Evolutionary conservation across 2,888 invertebrate species (phyloP).

Genomic region (Perizoma flavofasciatum): DNA sequence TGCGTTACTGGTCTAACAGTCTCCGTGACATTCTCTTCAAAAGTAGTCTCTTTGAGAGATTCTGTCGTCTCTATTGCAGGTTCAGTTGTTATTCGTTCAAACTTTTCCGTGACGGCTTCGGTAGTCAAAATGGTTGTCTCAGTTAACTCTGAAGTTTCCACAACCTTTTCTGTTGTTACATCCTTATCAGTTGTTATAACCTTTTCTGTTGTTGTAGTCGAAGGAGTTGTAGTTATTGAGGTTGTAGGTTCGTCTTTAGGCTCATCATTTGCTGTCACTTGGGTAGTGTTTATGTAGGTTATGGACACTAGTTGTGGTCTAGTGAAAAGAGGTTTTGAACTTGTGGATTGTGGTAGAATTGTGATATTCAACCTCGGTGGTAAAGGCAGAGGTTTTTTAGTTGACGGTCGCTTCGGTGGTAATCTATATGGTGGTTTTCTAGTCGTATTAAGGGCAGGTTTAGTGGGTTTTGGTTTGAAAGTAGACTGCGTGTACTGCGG

Average conservation of each 20-base stretch:
- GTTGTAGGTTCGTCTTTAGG: slow-evolving; percentile 37
- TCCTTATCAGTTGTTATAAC: slow-evolving; percentile 32
- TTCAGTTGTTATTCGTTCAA: slow-evolving; percentile 33
- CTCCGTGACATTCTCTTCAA: slow-evolving; percentile 47
- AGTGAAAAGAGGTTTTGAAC: slow-evolving; percentile 67
- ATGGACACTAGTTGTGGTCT: slow-evolving; percentile 65
- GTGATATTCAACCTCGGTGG: slow-evolving; percentile 77
- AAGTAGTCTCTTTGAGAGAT: slow-evolving; percentile 2
- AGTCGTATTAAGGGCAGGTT: slow-evolving; percentile 66
- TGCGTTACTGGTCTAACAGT: slow-evolving; percentile 53
- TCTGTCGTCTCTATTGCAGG: slow-evolving; percentile 21
- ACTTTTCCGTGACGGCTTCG: slow-evolving; percentile 25
- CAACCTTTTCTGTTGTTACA: slow-evolving; percentile 35
- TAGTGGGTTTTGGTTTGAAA: slow-evolving; percentile 67
- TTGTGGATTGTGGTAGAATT: slow-evolving; percentile 71
- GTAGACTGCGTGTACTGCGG: slow-evolving; percentile 59
- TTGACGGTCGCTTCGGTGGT: slow-evolving; percentile 62
- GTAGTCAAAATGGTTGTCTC: slow-evolving; percentile 35
- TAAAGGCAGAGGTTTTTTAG: slow-evolving; percentile 69
- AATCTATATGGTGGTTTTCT: slow-evolving; percentile 70
- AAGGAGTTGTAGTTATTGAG: slow-evolving; percentile 46
- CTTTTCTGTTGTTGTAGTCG: slow-evolving; percentile 45
- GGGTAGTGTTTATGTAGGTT: slow-evolving; percentile 69
- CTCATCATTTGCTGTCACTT: slow-evolving; percentile 43
- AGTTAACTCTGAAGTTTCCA: slow-evolving; percentile 45